Percentiles rank a stretch among this genome's conserved stretches.
Evolutionary conservation across 2,797 vertebrate genomes (phyloP).

Genomic region (Percopsis omiscomaycus): DNA sequence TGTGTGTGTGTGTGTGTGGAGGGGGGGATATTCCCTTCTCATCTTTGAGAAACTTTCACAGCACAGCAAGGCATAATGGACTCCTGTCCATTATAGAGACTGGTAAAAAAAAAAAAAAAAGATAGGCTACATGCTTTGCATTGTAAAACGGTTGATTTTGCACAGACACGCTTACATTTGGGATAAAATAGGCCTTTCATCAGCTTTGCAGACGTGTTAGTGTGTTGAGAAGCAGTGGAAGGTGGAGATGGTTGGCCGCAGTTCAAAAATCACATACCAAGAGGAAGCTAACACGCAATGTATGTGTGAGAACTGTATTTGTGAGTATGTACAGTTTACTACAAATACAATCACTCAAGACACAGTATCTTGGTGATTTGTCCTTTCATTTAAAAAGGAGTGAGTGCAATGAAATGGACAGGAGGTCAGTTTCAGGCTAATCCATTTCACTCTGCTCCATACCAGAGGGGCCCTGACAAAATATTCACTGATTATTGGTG

Average conservation of each 20-base stretch:
- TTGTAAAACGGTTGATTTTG: conserved; percentile 32
- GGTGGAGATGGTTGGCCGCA: too few species aligned
- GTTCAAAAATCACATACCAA: too few species aligned
- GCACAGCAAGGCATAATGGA: background rate
- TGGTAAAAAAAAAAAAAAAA: too few species aligned
- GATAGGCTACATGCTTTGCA: background rate
- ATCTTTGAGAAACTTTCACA: conserved; percentile 28
- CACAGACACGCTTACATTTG: too few species aligned
- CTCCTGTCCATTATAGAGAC: too few species aligned
- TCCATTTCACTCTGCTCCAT: conserved; percentile 49
- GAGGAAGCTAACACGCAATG: too few species aligned
- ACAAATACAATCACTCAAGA: too few species aligned
- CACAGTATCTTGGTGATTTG: background rate
- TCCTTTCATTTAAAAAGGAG: background rate
- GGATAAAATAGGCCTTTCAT: too few species aligned
- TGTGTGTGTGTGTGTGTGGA: background rate
- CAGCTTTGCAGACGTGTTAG: too few species aligned
- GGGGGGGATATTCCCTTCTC: conserved; percentile 42
- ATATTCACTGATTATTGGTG: conserved; percentile 53
- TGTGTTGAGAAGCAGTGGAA: too few species aligned
- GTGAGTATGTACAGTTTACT: too few species aligned
- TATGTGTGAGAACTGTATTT: too few species aligned
- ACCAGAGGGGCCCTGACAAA: conserved; percentile 34
- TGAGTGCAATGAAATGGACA: conserved; percentile 37
- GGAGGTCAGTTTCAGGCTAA: conserved; percentile 56